Base-by-base conservation (phyloP, 2,888 invertebrate genomes). In the Sceliomorpha sp. region DNA sequence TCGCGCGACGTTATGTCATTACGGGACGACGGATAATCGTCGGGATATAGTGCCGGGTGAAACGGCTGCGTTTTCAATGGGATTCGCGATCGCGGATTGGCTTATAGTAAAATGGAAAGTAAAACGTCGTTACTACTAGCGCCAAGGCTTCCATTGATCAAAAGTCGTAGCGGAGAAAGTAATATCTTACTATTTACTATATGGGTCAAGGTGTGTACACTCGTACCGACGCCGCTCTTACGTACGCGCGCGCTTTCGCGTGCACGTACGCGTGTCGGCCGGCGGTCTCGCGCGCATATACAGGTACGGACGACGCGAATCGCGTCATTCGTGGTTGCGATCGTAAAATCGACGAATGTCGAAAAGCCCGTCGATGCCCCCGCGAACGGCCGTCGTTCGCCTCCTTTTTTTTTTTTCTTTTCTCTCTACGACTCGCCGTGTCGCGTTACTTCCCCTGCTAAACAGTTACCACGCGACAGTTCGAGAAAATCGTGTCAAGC, bases 151-250 rank as follows among this genome's bases (percentile, higher is more conserved):
- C 42, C 73, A 73, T 73, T 73, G 73, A 73, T 73, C 59, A 73
- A 66, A 62, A 67, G 63, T 55, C 47, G 55, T 51, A 51, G 53
- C 44, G 58, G 75, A 76, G 73, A 74, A 76, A 74, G 75, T 73
- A 63, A 70, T 71, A 59, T 64, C 70, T 48, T 67, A 68, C 75
- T 71, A 72, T 75, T 75, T 72, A 70, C 73, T 71, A 80, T 78
- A 72, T 78, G 70, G 80, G 81, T 81, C 81, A 81, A 78, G 80
- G 79, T 78, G 68, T 64, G 68, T 67, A 42, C 66, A 70, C 51
- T 64, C 64, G 70, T 67, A 64, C 63, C 55, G 27, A 62, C 56
- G 50, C 60, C 63, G 58, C 63, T 58, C 60, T 31, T 20, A 32
- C 32, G 9, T 12, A 32, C 32, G 7, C 32, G 10, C 32, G 7